Base-by-base conservation (phyloP, 2,888 invertebrate species). In the Malachius bipustulatus region DNA sequence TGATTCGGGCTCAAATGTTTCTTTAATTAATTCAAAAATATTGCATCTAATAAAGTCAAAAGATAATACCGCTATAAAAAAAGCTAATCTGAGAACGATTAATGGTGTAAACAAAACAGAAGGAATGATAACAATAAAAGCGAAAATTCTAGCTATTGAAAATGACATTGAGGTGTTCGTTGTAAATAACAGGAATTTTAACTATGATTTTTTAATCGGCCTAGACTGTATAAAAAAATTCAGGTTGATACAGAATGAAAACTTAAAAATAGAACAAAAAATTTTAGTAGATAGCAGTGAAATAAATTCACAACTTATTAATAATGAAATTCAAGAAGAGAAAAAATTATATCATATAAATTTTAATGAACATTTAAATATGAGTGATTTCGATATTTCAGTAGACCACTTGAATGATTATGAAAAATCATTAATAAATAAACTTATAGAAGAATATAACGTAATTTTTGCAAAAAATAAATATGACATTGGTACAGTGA, bases 401-500 rank as follows among this genome's bases (percentile, higher is more conserved):
- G 16, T 32, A 26, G 30, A 36, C 16, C 36, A 36, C 26, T 36
- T 37, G 19, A 19, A 16, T 30, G 13, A 30, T 12, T 8, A 36
- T 32, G 10, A 39, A 39, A 32, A 26, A 11, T 12, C 29, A 40
- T n/a, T n/a, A 39, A 47, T 48, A 33, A 28, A 45, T 28, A 37
- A 37, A 34, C 27, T 48, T 26, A 39, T 49, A 9, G 35, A 44
- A 14, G 43, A 41, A 40, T 45, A 48, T 40, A 43, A 45, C 16
- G 8, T 24, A 31, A 32, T 47, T 19, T 48, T 49, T 36, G 45
- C 46, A 11, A 49, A 46, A 43, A 44, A 48, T 32, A 49, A 45
- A 44, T 49, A 47, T 34, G 48, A 47, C 36, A 40, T 46, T 13
- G 47, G 48, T 3, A 43, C 34, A 16, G 44, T 50, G 11, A 47